A percentile compares a stretch with the other conserved stretches of the same genome.
phyloP scores from a whole-genome alignment of 2,113 vertebrate species.

The Tapirus terrestris region DNA sequence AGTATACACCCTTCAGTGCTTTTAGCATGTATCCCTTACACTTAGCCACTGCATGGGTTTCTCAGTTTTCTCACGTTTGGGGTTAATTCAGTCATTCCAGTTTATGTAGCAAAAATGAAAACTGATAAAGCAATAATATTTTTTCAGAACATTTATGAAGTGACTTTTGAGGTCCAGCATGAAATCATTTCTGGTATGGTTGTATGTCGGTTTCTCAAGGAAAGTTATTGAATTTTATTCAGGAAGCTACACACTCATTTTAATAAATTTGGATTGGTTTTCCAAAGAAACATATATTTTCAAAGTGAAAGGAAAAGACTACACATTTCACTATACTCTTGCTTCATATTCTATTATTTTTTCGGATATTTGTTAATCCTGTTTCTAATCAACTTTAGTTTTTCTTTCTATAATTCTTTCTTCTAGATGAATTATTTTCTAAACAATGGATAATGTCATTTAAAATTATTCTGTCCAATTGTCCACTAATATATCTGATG shows the following conservation, averaged over 20 bases:
- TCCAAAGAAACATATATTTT: conserved; percentile 22
- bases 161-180: neutral
- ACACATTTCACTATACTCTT: neutral
- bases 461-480: conserved; percentile 23
- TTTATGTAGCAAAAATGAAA: conserved; percentile 45
- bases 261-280: conserved; percentile 33
- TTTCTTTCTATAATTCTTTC: conserved; percentile 46
- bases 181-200: conserved; percentile 21
- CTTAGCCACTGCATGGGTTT: neutral
- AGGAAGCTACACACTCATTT: neutral
- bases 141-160: conserved; percentile 40
- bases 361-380: conserved; percentile 12
- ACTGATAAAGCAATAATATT: neutral
- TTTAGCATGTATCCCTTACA: neutral
- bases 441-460: neutral
- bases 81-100: conserved; percentile 1
- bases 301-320: conserved; percentile 15
- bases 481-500: conserved; percentile 1
- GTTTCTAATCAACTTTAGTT: conserved; percentile 18
- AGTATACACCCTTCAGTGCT: neutral
- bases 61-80: neutral
- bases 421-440: conserved; percentile 18
- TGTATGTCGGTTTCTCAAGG: conserved; percentile 19
- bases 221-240: conserved; percentile 49
- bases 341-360: neutral